Evolutionary conservation across 2,113 vertebrate species (phyloP), one percentile per base, ranked within the genome.

Genomic region (Pagrus major): DNA sequence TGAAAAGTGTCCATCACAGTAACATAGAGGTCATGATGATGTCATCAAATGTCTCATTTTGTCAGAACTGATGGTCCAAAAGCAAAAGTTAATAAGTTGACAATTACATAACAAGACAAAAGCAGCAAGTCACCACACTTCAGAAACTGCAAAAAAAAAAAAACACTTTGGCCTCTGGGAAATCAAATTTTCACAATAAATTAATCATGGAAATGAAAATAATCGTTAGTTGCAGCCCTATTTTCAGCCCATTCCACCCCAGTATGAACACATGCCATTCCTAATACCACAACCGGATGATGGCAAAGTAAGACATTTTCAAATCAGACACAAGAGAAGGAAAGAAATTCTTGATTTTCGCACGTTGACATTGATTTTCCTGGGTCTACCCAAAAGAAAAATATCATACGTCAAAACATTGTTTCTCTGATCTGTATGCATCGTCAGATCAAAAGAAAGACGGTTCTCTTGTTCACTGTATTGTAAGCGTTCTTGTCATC

Each of bases 371-470:
- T 25, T 27, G 31, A 49, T 69, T 52, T 54, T 18, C 41, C 25
- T 67, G 25, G 1, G 14, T 29, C 14, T 55, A 16, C 15, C 44
- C 16, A 47, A 64, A 67, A 37, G 9, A 46, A 66, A 9, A 74
- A 81, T 66, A n/a, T 59, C 15, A 64, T 8, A 25, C 9, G 55
- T 70, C 51, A 68, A 35, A 65, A 31, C 23, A 21, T 54, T 25
- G 27, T 47, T 31, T 21, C 27, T 52, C 29, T 54, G 31, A 49
- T 75, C 6, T 70, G 47, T 29, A 41, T 54, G 2, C 4, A 2
- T 46, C 7, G 54, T 63, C 37, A 39, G 55, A 60, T 78, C 31
- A 58, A 71, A 64, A 39, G 56, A 51, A 70, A 55, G 11, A 67
- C 1, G 51, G 18, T 9, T 25, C 25, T 37, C 15, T n/a, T 59